Evolutionary conservation across 1,140 invertebrate species (phyloP).

Genomic region (Calycopis cecrops): DNA sequence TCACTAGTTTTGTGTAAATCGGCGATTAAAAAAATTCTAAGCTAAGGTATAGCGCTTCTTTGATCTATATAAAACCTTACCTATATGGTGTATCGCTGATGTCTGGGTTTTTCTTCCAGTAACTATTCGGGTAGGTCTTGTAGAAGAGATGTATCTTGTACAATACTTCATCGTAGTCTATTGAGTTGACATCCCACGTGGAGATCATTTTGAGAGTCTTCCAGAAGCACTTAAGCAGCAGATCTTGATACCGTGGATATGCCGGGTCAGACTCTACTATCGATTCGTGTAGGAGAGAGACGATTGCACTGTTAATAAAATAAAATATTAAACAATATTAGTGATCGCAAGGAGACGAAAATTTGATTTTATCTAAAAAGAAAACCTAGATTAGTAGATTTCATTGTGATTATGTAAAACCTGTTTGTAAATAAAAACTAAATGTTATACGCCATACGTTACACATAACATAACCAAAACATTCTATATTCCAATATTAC

Average conservation of each 20-base stretch:
- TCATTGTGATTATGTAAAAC: no score
- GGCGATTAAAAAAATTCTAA: no score
- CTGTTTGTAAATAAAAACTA: no score
- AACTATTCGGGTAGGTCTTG: conserved; percentile 86
- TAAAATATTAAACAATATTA: no score
- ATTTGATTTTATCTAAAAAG: no score
- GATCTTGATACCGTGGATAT: conserved; percentile 83
- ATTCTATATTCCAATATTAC: no score
- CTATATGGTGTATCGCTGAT: conserved; percentile 82
- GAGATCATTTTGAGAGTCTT: conserved; percentile 88
- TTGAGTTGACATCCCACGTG: conserved; percentile 82
- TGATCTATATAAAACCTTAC: conserved; percentile 37
- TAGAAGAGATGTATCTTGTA: conserved; percentile 92
- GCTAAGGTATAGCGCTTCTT: no score
- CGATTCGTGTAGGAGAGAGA: conserved; percentile 66
- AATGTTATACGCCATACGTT: no score
- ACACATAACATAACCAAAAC: no score
- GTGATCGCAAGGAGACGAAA: no score
- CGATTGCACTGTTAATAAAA: conserved; percentile 53
- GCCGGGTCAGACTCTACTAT: conserved; percentile 66
- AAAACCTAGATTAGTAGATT: no score
- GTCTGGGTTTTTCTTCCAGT: conserved; percentile 83
- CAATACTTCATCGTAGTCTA: conserved; percentile 88
- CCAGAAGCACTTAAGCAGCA: conserved; percentile 93
- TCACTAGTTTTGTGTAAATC: no score